A percentile compares a stretch with the other conserved stretches of the same genome.
Evolutionary conservation across 2,797 vertebrate species (phyloP).

Genomic region (Chelon auratus): DNA sequence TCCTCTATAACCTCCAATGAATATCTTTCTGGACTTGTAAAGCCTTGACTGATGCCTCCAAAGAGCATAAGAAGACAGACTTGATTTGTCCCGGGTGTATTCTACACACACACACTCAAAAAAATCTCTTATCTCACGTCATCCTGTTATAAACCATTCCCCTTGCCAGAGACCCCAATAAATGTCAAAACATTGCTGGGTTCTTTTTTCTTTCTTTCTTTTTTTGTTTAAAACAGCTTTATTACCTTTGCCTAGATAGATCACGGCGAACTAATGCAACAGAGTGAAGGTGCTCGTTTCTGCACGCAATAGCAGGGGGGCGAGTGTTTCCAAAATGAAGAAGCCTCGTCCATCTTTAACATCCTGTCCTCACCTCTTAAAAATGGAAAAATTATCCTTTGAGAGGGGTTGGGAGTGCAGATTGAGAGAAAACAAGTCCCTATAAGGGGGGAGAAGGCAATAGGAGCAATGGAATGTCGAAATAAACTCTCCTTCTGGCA

Average conservation of each 20-base stretch:
- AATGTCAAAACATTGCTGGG: conserved; percentile 63
- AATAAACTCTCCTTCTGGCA: conserved; percentile 74
- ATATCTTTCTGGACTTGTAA: conserved; percentile 18
- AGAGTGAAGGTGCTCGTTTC: conserved; percentile 34
- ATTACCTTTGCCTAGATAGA: conserved; percentile 50
- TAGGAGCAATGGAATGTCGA: conserved; percentile 71
- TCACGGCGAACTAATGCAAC: conserved; percentile 11
- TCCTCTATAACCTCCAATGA: not conserved
- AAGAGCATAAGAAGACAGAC: not conserved
- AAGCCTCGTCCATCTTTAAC: conserved; percentile 52
- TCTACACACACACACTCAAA: conserved; percentile 15
- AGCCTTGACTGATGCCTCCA: conserved; percentile 2
- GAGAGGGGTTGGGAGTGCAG: conserved; percentile 50
- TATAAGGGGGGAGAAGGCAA: conserved; percentile 67
- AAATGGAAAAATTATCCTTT: conserved; percentile 66
- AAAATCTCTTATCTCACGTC: conserved; percentile 45
- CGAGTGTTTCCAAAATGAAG: conserved; percentile 52
- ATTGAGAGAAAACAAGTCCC: conserved; percentile 75
- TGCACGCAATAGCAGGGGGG: conserved; percentile 5
- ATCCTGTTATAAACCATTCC: conserved; percentile 60
- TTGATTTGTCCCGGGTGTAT: conserved; percentile 47
- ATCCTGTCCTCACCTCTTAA: conserved; percentile 71
- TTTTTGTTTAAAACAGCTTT: conserved; percentile 65
- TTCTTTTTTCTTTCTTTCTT: conserved; percentile 2
- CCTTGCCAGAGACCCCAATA: conserved; percentile 50